Evolutionary conservation across 2,797 vertebrate genomes (phyloP).

Genomic region (Apodemus agrarius): DNA sequence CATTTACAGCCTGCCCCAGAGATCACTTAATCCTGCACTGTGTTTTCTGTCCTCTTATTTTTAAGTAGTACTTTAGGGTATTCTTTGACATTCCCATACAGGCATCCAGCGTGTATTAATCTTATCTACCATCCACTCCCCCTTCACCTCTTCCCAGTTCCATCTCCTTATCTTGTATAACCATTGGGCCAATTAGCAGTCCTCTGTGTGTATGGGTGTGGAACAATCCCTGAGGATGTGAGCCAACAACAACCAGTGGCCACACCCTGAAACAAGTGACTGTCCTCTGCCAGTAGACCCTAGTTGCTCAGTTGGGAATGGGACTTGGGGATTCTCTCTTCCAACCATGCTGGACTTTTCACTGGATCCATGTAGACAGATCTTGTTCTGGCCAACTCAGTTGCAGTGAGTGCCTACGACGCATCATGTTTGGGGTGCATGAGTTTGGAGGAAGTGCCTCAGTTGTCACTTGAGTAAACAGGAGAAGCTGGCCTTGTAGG

Average conservation of each 20-base stretch:
- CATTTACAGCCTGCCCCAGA: not conserved
- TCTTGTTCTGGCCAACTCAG: no score
- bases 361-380: not conserved
- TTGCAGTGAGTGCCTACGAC: not conserved
- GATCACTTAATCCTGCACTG: not conserved
- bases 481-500: not conserved
- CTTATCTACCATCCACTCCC: no score
- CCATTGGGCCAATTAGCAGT: not conserved
- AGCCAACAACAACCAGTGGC: not conserved
- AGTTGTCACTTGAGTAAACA: not conserved
- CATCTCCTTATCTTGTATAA: not conserved
- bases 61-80: not conserved
- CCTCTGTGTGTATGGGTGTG: rapidly evolving
- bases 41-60: not conserved
- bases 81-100: not conserved
- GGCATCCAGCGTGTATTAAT: not conserved
- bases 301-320: not conserved
- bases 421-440: not conserved
- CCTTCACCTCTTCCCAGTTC: not conserved
- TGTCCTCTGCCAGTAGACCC: not conserved
- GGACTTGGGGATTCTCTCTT: not conserved
- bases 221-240: not conserved
- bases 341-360: not conserved
- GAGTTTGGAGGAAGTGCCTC: not conserved
- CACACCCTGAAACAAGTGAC: not conserved